phyloP scores from a whole-genome alignment of 1,140 invertebrate genomes.

The Achatina immaculata region DNA sequence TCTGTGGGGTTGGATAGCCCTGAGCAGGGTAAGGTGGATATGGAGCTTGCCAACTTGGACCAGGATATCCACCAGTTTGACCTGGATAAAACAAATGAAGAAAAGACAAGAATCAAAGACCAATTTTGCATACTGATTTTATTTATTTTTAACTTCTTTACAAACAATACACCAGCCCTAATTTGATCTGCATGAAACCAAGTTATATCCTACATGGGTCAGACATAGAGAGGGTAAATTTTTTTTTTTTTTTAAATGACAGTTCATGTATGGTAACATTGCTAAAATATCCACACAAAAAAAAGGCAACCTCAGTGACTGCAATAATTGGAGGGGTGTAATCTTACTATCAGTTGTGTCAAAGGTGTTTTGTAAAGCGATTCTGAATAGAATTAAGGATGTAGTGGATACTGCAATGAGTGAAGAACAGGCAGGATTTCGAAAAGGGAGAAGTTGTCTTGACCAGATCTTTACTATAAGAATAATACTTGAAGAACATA shows the following conservation, averaged over 20 bases:
- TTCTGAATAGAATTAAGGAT: too few species aligned
- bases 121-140: not conserved
- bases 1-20: slow-evolving; percentile 81
- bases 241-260: not conserved
- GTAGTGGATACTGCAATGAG: too few species aligned
- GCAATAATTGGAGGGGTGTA: too few species aligned
- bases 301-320: too few species aligned
- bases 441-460: too few species aligned
- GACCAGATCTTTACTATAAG: too few species aligned
- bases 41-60: slow-evolving; percentile 35
- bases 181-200: not conserved
- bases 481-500: too few species aligned
- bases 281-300: too few species aligned
- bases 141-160: not conserved
- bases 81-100: slow-evolving; percentile 39
- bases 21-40: slow-evolving; percentile 43
- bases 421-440: too few species aligned
- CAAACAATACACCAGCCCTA: not conserved
- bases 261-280: not conserved
- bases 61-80: slow-evolving; percentile 1
- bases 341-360: too few species aligned
- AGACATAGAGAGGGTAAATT: not conserved
- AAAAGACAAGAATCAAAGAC: not conserved
- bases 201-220: not conserved
- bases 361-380: too few species aligned